Evolutionary conservation across 2,888 invertebrate genomes (phyloP), one percentile per base, ranked within the genome.

Genomic region (Aspidapion aeneum): DNA sequence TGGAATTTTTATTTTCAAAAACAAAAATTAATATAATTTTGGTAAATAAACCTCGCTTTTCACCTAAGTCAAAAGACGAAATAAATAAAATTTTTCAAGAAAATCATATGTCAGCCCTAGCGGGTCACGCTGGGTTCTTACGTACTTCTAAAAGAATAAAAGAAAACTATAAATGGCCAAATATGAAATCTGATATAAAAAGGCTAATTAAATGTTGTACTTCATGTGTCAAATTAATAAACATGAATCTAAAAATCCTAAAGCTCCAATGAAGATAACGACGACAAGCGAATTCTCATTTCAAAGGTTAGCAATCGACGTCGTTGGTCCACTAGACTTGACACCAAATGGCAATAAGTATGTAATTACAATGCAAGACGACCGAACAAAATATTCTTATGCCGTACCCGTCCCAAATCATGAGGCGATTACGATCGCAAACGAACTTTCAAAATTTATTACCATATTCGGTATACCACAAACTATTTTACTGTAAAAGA

Each of bases 401-500:
- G 68, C 66, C 1, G 35, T 59, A 5, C 62, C 74, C 18, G 58
- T 74, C 12, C 61, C 61, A 5, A 71, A 74, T 64, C 73, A 75
- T 62, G 72, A 73, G 61, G 12, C 35, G 35, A 35, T 35, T 35
- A 35, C 35, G 12, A 35, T 35, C 35, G 35, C 35, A 35, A 35
- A 35, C 17, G 54, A 63, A 22, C 63, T 79, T 1, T 55, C 74
- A 7, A 69, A 76, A 51, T 74, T 76, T 51, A 74, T 76, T 18
- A 58, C 35, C 12, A 18, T 16, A 1, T 77, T 77, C 63, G 77
- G 78, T 12, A 74, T 78, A 9, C 77, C 79, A 1, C 72, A 75
- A 66, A 60, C 60, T 2, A 70, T 78, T 22, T 60, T 80, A 0
- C 73, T 78, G 56, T 78, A 1, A 73, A 73, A 63, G 64, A 75